These are phyloP conservation scores for Acestrorhynchus altus DNA, from an alignment of 2,797 vertebrate species.

Conservation along the genomic window DNA sequence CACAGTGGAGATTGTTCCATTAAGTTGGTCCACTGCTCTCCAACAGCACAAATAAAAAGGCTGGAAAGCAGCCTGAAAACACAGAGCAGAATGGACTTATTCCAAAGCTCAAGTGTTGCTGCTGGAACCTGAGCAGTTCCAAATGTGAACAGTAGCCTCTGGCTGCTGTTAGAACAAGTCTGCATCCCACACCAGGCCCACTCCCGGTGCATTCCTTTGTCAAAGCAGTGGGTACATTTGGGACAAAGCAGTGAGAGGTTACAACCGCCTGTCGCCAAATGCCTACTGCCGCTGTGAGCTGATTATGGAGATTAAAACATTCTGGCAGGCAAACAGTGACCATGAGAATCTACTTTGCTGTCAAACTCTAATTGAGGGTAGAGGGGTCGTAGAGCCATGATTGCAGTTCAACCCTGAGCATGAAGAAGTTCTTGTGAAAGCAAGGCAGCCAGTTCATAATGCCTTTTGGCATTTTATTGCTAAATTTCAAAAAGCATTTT, in stretches of 20 bases:
- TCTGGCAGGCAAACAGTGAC: not conserved
- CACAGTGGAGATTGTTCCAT: not conserved
- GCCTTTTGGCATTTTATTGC: not conserved
- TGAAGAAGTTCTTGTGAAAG: not conserved
- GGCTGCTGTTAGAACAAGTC: slow-evolving; percentile 75
- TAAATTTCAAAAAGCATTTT: not conserved
- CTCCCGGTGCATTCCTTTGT: slow-evolving; percentile 70
- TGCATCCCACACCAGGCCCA: slow-evolving; percentile 54
- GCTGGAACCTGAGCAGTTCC: slow-evolving; percentile 33
- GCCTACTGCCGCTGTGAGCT: not conserved
- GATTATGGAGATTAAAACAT: slow-evolving; percentile 40
- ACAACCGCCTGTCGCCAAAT: slow-evolving; percentile 26
- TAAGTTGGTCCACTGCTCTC: not conserved
- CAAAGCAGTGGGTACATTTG: slow-evolving; percentile 45
- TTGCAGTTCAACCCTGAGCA: slow-evolving; percentile 1
- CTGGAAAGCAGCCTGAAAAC: slow-evolving; percentile 34
- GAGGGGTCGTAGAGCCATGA: not conserved
- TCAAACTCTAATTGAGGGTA: not conserved
- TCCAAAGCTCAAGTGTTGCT: slow-evolving; percentile 45
- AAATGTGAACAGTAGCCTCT: slow-evolving; percentile 52
- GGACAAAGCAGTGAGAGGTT: slow-evolving; percentile 33
- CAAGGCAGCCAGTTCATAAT: not conserved
- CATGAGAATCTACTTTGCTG: slow-evolving; percentile 8
- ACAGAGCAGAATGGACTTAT: not conserved
- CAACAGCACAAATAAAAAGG: not conserved